These are phyloP conservation scores for Mechanitis mazaeus DNA, from an alignment of 2,888 invertebrate genomes.

Conservation along the genomic window DNA sequence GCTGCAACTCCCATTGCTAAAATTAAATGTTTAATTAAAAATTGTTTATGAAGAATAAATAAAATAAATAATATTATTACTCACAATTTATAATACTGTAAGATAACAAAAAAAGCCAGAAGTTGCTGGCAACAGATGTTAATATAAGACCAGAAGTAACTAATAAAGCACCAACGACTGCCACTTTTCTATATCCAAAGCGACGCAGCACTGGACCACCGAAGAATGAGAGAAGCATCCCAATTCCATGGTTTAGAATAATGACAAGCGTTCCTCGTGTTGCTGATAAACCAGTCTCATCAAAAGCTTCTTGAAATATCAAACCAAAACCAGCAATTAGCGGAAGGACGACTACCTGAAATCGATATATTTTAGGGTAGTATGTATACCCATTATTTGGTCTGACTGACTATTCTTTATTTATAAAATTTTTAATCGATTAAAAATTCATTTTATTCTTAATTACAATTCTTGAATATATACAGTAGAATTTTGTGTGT, in stretches of 20 bases:
- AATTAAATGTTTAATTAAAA: slow-evolving; percentile 9
- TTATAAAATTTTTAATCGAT: too few species aligned
- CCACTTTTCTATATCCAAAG: slow-evolving; percentile 81
- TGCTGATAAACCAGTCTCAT: slow-evolving; percentile 72
- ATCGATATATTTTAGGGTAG: slow-evolving; percentile 21
- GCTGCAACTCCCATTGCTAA: slow-evolving; percentile 79
- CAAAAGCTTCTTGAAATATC: slow-evolving; percentile 79
- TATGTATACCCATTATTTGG: too few species aligned
- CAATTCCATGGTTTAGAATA: slow-evolving; percentile 80
- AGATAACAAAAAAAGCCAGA: slow-evolving; percentile 77
- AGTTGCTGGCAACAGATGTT: slow-evolving; percentile 75
- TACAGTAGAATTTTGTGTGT: too few species aligned
- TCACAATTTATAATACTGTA: slow-evolving; percentile 84
- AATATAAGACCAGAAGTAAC: slow-evolving; percentile 76
- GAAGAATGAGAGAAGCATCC: slow-evolving; percentile 80
- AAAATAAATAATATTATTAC: slow-evolving; percentile 42
- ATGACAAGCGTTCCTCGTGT: slow-evolving; percentile 80
- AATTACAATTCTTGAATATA: too few species aligned
- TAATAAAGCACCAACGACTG: slow-evolving; percentile 73
- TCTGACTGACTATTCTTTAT: too few species aligned
- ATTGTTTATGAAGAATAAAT: background rate
- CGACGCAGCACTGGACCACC: slow-evolving; percentile 79
- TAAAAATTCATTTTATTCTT: too few species aligned
- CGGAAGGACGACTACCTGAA: slow-evolving; percentile 74
- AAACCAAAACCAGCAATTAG: slow-evolving; percentile 81